phyloP scores from a whole-genome alignment of 2,797 vertebrate species.

The Cynopterus sphinx region DNA sequence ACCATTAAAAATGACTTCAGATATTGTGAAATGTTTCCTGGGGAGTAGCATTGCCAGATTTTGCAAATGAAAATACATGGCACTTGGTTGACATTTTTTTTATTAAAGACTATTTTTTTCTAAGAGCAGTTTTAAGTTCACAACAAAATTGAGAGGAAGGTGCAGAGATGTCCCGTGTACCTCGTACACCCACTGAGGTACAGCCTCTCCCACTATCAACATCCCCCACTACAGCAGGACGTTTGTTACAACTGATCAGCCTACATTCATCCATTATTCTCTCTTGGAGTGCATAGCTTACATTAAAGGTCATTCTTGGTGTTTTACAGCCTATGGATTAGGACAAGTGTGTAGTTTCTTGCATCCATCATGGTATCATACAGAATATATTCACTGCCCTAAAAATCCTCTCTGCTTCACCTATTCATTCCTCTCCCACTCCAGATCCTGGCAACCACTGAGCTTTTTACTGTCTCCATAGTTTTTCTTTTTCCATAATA shows the following conservation, averaged over 20 bases:
- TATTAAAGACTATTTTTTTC: neutral
- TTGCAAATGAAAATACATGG: neutral
- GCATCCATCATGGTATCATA: neutral
- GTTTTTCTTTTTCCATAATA: neutral
- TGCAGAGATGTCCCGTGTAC: neutral
- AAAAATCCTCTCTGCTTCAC: neutral
- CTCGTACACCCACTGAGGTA: fast-evolving
- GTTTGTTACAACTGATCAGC: neutral
- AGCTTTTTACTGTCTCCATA: neutral
- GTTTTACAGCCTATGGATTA: no score
- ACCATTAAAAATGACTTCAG: neutral
- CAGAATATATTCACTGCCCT: neutral
- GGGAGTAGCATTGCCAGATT: neutral
- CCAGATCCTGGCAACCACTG: neutral
- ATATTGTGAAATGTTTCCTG: neutral
- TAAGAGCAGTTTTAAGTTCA: neutral
- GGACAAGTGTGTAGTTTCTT: neutral
- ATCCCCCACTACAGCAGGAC: neutral
- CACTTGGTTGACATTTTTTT: neutral
- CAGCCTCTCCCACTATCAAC: neutral
- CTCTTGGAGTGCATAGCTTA: neutral
- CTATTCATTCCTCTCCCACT: neutral
- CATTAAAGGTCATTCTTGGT: neutral
- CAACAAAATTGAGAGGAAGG: neutral
- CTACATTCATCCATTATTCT: neutral